Percentiles rank a stretch among this genome's conserved stretches.
These are phyloP conservation scores for Aricia agestis DNA, from an alignment of 1,140 invertebrate genomes.

Conservation along the genomic window DNA sequence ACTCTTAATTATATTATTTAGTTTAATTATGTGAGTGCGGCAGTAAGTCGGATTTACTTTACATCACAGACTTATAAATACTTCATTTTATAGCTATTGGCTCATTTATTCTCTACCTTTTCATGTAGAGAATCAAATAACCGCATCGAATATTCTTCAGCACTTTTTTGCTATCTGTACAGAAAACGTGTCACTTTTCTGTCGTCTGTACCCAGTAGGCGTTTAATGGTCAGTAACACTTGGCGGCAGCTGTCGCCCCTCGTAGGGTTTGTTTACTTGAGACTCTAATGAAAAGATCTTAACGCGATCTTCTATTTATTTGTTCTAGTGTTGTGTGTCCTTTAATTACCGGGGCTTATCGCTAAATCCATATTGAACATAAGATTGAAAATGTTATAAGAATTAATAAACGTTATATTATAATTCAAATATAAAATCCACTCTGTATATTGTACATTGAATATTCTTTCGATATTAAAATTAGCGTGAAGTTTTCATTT, in stretches of 20 bases:
- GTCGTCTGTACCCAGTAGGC: slow-evolving; percentile 37
- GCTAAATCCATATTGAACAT: background rate
- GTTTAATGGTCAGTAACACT: slow-evolving; percentile 66
- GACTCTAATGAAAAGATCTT: slow-evolving; percentile 52
- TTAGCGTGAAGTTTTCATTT: background rate
- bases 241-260: slow-evolving; percentile 69
- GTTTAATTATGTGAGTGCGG: too few relatives aligned
- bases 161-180: background rate
- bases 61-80: too few relatives aligned
- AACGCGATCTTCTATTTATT: slow-evolving; percentile 8
- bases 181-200: background rate
- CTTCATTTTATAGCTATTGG: too few relatives aligned
- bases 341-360: background rate
- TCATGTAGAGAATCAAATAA: too few relatives aligned
- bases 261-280: slow-evolving; percentile 66
- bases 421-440: background rate
- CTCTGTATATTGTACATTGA: background rate
- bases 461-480: background rate
- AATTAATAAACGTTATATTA: background rate
- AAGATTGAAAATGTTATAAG: background rate
- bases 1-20: too few relatives aligned
- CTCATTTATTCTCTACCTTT: too few relatives aligned
- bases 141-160: too few relatives aligned
- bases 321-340: background rate
- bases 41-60: too few relatives aligned